Percentiles rank a stretch among this genome's conserved stretches.
phyloP scores from a whole-genome alignment of 2,113 vertebrate genomes.

The Dipodomys ordii region DNA sequence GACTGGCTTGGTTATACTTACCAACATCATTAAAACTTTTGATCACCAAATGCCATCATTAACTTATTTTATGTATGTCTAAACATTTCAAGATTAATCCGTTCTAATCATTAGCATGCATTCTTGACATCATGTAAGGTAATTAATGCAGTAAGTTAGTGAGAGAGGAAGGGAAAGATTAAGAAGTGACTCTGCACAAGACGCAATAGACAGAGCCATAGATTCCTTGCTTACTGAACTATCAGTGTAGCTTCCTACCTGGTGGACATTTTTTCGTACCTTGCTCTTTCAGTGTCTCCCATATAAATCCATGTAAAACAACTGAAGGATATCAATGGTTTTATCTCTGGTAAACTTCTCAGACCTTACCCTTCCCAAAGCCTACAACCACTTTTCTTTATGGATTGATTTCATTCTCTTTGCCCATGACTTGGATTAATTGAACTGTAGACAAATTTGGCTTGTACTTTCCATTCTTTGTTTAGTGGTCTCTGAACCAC shows the following conservation, averaged over 20 bases:
- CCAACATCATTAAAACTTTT: not conserved
- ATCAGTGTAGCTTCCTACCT: no score
- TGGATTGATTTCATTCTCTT: not conserved
- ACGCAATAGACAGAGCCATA: fast-evolving
- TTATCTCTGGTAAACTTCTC: not conserved
- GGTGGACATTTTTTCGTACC: fast-evolving
- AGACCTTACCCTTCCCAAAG: not conserved
- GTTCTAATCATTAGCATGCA: not conserved
- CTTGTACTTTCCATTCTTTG: fast-evolving
- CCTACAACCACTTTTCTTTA: not conserved
- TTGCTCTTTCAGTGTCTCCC: not conserved
- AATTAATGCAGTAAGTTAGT: not conserved
- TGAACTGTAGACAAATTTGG: not conserved
- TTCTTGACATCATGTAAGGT: no score
- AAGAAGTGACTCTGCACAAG: not conserved
- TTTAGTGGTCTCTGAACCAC: not conserved
- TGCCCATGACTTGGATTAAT: not conserved
- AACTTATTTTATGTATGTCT: not conserved
- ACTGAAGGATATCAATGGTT: not conserved
- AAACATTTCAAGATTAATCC: not conserved
- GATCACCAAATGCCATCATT: no score
- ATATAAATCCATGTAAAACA: fast-evolving
- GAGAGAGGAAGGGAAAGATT: not conserved
- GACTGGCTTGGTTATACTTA: not conserved
- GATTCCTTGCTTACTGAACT: no score